Percentiles rank a stretch among this genome's conserved stretches.
Evolutionary conservation across 2,113 vertebrate species (phyloP).

Genomic region (Brachirus orientalis): DNA sequence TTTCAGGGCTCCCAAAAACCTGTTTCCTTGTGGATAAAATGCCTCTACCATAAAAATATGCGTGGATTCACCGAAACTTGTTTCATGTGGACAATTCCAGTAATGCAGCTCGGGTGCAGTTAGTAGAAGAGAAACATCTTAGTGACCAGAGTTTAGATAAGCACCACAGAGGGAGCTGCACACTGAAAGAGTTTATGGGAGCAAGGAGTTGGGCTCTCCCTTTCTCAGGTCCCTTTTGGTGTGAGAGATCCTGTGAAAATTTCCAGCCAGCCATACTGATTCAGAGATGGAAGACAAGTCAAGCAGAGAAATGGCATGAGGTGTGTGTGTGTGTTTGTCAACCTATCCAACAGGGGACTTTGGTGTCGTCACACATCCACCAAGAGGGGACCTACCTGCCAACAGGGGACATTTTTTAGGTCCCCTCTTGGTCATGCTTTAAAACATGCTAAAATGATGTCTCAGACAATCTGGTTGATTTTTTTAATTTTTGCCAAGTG

Average conservation of each 20-base stretch:
- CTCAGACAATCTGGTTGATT: too few species aligned
- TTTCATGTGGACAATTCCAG: not conserved
- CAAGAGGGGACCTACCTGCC: too few species aligned
- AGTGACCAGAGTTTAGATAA: slow-evolving; percentile 65
- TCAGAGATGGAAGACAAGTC: slow-evolving; percentile 66
- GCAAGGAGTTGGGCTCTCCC: slow-evolving; percentile 58
- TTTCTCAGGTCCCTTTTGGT: slow-evolving; percentile 71
- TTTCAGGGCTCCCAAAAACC: too few species aligned
- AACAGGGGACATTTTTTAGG: too few species aligned
- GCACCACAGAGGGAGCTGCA: slow-evolving; percentile 57
- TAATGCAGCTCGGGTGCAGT: slow-evolving; percentile 39
- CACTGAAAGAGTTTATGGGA: slow-evolving; percentile 39
- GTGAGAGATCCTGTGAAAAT: slow-evolving; percentile 73
- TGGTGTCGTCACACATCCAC: too few species aligned
- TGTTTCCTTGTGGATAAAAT: too few species aligned
- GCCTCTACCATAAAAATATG: too few species aligned
- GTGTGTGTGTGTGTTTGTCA: slow-evolving; percentile 71
- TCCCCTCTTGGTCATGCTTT: too few species aligned
- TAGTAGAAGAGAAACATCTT: slow-evolving; percentile 54
- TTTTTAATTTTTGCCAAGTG: too few species aligned
- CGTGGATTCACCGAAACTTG: too few species aligned
- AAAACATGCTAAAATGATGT: too few species aligned
- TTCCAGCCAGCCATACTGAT: slow-evolving; percentile 72
- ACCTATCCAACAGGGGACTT: too few species aligned
- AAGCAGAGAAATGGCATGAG: slow-evolving; percentile 68